phyloP scores from a whole-genome alignment of 2,797 vertebrate species.

The Chelonia mydas region DNA sequence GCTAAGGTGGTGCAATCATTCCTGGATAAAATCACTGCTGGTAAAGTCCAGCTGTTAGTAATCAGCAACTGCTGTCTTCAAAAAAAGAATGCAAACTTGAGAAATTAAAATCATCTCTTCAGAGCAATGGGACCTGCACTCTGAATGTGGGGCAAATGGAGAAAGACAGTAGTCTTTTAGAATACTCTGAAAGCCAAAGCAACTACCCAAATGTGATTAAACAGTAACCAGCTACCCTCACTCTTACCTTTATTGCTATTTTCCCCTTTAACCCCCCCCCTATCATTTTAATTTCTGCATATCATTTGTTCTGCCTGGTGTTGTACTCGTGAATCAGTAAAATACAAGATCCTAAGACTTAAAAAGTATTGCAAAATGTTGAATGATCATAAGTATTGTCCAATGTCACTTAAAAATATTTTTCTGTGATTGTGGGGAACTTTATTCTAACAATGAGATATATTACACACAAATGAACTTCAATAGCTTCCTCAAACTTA shows the following conservation, averaged over 20 bases:
- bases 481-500: neutral
- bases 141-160: neutral
- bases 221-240: neutral
- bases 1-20: neutral
- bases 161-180: neutral
- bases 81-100: neutral
- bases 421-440: neutral
- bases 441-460: neutral
- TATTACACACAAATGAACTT: neutral
- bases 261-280: neutral
- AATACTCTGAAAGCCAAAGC: neutral
- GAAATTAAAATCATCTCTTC: neutral
- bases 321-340: neutral
- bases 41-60: neutral
- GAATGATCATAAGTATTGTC: neutral
- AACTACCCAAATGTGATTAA: neutral
- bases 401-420: neutral
- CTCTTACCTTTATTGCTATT: neutral
- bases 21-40: neutral
- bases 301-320: neutral
- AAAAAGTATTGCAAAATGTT: neutral
- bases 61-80: neutral
- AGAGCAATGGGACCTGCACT: neutral
- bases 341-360: neutral
- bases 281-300: neutral